A percentile compares a stretch with the other conserved stretches of the same genome.
These are phyloP conservation scores for Myripristis murdjan DNA, from an alignment of 2,797 vertebrate genomes.

Conservation along the genomic window DNA sequence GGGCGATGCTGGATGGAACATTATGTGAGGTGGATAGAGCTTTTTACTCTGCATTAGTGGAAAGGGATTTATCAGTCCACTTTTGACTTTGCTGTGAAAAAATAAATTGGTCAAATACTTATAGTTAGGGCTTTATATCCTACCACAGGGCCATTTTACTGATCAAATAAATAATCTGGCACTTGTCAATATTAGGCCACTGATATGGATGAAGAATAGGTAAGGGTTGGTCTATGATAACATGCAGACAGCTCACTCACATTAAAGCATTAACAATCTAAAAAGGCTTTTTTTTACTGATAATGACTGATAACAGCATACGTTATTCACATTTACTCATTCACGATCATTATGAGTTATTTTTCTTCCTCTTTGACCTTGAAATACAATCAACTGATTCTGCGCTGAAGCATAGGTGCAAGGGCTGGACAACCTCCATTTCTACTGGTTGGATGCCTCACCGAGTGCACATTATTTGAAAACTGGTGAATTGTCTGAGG, in stretches of 20 bases:
- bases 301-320: background rate
- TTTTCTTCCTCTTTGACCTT: constrained; percentile 46
- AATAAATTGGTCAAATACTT: constrained; percentile 69
- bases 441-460: constrained; percentile 55
- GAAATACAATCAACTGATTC: constrained; percentile 21
- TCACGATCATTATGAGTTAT: background rate
- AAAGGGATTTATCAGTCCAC: constrained; percentile 77
- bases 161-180: constrained; percentile 54
- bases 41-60: constrained; percentile 81
- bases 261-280: background rate
- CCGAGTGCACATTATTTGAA: constrained; percentile 65
- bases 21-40: constrained; percentile 83
- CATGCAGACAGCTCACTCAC: background rate
- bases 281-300: too few species aligned
- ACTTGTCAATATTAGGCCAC: constrained; percentile 24
- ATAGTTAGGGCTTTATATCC: constrained; percentile 47
- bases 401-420: constrained; percentile 35
- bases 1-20: constrained; percentile 84
- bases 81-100: constrained; percentile 71
- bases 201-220: constrained; percentile 7
- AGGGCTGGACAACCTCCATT: constrained; percentile 53
- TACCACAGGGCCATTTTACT: constrained; percentile 27
- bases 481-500: constrained; percentile 72
- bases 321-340: background rate
- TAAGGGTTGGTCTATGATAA: background rate